A percentile compares a stretch with the other conserved stretches of the same genome.
Evolutionary conservation across 2,888 invertebrate species (phyloP).

Genomic region (Drosophila pullipes): DNA sequence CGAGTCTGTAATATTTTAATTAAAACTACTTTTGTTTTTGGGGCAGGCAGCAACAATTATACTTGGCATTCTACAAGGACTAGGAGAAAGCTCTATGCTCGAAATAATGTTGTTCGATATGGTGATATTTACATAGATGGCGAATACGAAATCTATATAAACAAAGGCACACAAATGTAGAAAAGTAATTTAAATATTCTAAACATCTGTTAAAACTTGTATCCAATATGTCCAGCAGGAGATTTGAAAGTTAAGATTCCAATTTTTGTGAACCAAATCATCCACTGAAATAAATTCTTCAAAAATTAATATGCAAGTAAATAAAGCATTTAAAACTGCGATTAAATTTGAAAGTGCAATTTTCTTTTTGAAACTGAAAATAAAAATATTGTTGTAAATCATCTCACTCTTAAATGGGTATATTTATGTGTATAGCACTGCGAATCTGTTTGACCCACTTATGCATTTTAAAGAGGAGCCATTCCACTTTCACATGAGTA

Average conservation of each 20-base stretch:
- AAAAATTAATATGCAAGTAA: neutral
- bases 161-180: rapidly evolving
- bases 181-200: neutral
- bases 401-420: neutral
- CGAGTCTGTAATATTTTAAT: slow-evolving; percentile 70
- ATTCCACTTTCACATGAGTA: slow-evolving; percentile 30
- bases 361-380: neutral
- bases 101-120: neutral
- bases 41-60: neutral
- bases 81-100: too few species aligned
- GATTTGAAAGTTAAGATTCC: neutral
- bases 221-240: too few species aligned
- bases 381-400: neutral
- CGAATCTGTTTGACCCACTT: neutral
- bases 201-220: neutral
- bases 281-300: neutral
- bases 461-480: neutral
- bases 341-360: neutral
- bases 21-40: slow-evolving; percentile 63
- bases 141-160: neutral
- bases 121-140: neutral
- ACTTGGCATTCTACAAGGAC: too few species aligned
- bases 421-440: neutral
- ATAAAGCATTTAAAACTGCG: neutral
- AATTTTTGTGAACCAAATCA: neutral